Evolutionary conservation across 2,797 vertebrate species (phyloP).

Genomic region (Siniperca scherzeri): DNA sequence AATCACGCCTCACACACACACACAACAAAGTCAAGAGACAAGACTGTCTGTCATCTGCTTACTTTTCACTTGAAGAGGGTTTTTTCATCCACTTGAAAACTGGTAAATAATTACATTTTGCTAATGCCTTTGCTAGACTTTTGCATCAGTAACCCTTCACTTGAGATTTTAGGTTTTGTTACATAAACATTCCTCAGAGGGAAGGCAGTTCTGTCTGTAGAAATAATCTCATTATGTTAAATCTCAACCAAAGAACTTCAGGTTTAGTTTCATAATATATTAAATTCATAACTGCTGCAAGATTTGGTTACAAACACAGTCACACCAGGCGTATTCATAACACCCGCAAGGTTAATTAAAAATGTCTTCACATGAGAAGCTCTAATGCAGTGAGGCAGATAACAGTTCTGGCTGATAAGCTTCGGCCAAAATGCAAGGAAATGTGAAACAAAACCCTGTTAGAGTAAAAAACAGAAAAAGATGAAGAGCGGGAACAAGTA

Average conservation of each 20-base stretch:
- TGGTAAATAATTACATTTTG: conserved; percentile 6
- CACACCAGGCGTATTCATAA: neutral
- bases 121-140: neutral
- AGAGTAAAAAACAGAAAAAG: neutral
- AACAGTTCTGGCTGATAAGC: neutral
- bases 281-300: neutral
- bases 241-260: conserved; percentile 1
- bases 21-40: neutral
- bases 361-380: neutral
- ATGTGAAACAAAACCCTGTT: neutral
- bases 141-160: neutral
- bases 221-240: conserved; percentile 16
- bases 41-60: neutral
- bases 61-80: neutral
- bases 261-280: neutral
- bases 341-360: neutral
- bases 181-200: neutral
- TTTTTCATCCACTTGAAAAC: conserved; percentile 1
- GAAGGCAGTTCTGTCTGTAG: neutral
- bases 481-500: neutral
- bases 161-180: neutral
- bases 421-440: too few species aligned
- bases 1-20: neutral
- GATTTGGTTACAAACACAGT: neutral
- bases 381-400: neutral